A percentile compares a stretch with the other conserved stretches of the same genome.
Evolutionary conservation across 2,888 invertebrate genomes (phyloP).

Genomic region (Alviniconcha strummeri): DNA sequence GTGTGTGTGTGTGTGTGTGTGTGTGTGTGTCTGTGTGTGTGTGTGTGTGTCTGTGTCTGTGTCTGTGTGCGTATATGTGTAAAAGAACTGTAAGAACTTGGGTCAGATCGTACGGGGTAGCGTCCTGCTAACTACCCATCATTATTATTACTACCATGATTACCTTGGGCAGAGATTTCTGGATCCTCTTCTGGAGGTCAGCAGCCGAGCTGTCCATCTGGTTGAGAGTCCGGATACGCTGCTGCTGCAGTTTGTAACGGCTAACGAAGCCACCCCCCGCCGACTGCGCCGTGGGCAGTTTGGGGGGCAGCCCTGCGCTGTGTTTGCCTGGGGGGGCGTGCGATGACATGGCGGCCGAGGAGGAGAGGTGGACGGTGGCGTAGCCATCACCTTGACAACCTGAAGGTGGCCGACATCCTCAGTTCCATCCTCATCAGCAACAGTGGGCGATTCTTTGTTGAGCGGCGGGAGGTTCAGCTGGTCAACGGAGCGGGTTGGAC

Average conservation of each 20-base stretch:
- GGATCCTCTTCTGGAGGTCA: slow-evolving; percentile 13
- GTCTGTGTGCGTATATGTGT: too few species aligned
- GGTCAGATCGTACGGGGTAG: too few species aligned
- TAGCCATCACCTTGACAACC: slow-evolving; percentile 1
- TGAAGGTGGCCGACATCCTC: too few species aligned
- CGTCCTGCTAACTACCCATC: too few species aligned
- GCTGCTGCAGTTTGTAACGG: slow-evolving; percentile 41
- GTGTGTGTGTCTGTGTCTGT: too few species aligned
- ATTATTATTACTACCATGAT: too few species aligned
- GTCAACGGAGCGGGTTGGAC: too few species aligned
- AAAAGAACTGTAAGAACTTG: neutral
- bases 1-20: too few species aligned
- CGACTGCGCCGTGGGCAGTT: neutral
- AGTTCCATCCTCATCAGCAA: too few species aligned
- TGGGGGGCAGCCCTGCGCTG: neutral
- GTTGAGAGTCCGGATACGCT: slow-evolving; percentile 37
- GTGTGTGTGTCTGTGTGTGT: too few species aligned
- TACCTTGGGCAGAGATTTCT: slow-evolving; percentile 38
- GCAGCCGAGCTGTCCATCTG: slow-evolving; percentile 11
- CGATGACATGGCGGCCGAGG: neutral
- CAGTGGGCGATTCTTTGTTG: too few species aligned
- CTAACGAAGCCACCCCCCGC: slow-evolving; percentile 36
- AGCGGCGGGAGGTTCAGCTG: too few species aligned
- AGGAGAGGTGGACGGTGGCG: neutral
- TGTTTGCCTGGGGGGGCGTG: neutral